Conservation (phyloP, 2,797 vertebrate genomes). For the Anguilla marmorata region DNA sequence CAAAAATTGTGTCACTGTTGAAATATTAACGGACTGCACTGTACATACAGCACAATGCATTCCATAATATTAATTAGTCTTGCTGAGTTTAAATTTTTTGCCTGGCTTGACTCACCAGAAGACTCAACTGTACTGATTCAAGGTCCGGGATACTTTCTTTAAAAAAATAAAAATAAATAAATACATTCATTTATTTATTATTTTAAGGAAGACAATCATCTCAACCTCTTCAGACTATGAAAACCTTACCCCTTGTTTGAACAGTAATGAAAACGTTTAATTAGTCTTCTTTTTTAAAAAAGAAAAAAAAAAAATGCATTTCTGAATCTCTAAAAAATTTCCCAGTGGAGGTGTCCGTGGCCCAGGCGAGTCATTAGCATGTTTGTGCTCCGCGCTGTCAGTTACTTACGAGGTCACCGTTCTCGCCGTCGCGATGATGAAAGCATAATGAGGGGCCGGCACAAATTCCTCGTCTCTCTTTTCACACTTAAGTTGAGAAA, state of each 20-base stretch:
- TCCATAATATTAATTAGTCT: conserved; percentile 73
- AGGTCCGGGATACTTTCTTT: conserved; percentile 21
- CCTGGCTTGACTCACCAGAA: conserved; percentile 48
- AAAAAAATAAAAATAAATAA: too few species aligned
- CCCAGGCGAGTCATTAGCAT: conserved; percentile 50
- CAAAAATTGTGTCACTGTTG: too few species aligned
- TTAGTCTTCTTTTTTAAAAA: conserved; percentile 43
- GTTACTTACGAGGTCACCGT: conserved; percentile 52
- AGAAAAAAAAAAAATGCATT: conserved; percentile 41
- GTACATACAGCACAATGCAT: conserved; percentile 53
- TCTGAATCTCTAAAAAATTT: conserved; percentile 25
- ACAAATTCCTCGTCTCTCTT: background rate
- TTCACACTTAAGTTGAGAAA: conserved; percentile 1
- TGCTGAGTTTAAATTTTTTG: conserved; percentile 59
- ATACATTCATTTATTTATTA: background rate
- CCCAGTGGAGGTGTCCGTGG: conserved; percentile 38
- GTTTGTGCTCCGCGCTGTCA: conserved; percentile 41
- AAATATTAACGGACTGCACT: too few species aligned
- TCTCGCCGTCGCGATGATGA: conserved; percentile 35
- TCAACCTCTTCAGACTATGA: conserved; percentile 25
- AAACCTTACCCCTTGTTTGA: background rate
- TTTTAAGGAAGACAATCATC: conserved; percentile 22
- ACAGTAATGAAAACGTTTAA: conserved; percentile 46
- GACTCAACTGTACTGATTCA: conserved; percentile 59
- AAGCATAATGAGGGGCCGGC: conserved; percentile 21